Evolutionary conservation across 2,113 vertebrate species (phyloP).

Genomic region (Leucosticte australis): DNA sequence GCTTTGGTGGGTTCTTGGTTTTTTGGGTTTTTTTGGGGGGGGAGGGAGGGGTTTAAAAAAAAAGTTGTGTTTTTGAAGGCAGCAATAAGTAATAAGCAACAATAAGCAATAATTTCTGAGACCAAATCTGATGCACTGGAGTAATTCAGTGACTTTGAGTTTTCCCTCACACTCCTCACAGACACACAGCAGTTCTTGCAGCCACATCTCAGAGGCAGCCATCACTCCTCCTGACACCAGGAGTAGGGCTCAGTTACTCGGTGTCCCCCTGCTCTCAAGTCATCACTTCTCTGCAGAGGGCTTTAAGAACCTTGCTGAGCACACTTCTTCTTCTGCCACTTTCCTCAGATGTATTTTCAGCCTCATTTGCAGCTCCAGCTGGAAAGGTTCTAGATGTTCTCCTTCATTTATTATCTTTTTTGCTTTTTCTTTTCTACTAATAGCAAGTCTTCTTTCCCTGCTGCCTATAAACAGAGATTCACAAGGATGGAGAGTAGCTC

Average conservation of each 20-base stretch:
- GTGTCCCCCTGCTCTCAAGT: neutral
- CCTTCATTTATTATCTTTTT: neutral
- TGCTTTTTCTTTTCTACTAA: neutral
- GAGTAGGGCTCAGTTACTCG: neutral
- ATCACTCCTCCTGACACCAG: neutral
- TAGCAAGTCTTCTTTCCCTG: neutral
- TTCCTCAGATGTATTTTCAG: neutral
- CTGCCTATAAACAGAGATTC: neutral
- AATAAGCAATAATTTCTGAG: neutral
- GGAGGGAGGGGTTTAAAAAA: neutral
- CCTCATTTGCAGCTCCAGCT: neutral
- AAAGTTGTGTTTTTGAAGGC: neutral
- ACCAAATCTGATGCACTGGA: neutral
- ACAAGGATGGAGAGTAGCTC: neutral
- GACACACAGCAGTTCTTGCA: neutral
- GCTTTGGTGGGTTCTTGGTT: neutral
- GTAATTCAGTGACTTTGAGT: neutral
- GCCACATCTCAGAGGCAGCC: neutral
- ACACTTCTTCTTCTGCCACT: neutral
- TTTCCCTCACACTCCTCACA: neutral
- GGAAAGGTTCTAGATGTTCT: neutral
- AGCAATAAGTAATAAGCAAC: neutral
- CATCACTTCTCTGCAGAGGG: neutral
- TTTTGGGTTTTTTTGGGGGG: fast-evolving
- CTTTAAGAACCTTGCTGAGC: neutral